Evolutionary conservation across 1,140 invertebrate genomes (phyloP), one percentile per base, ranked within the genome.

Genomic region (Bombus terrestris): DNA sequence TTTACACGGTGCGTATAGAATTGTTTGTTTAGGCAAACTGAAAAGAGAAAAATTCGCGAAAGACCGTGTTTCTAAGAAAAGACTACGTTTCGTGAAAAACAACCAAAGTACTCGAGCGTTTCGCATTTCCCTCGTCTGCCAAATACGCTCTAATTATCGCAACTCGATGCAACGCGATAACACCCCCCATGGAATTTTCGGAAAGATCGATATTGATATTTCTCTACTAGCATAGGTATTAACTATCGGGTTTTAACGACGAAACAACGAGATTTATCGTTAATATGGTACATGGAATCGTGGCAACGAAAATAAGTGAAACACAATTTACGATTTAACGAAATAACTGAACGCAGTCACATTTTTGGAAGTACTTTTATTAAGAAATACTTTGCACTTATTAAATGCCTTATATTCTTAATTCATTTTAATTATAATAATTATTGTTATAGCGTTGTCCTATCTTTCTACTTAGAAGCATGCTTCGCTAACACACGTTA

Each of bases 351-450:
- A 75, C 9, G 15, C 68, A 25, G 1, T 4, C 18, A 76, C n/a
- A n/a, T 37, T 81, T 87, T 95, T 91, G 93, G 92, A 93, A 95
- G 92, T 95, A 95, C 93, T 95, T 95, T 95, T 95, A 95, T 95
- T 95, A 95, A 95, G 95, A 95, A 95, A 95, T 95, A 95, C 94
- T 95, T 95, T 95, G 94, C 94, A 95, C 94, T 95, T 94, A 94
- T 93, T 95, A 95, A 95, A 95, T 95, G 94, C 93, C 94, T 95
- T 95, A 95, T 94, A 92, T 92, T 94, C 91, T 92, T 95, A 94
- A 94, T 94, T 94, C 92, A 93, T 93, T 90, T 92, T 94, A 95
- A 93, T 95, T 94, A 95, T 93, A 93, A 93, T 95, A 94, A 94
- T 95, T 95, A 95, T 95, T 95, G 94, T 95, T 94, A 95, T 95